phyloP scores from a whole-genome alignment of 2,888 invertebrate species.

The Mycalesis mineus region DNA sequence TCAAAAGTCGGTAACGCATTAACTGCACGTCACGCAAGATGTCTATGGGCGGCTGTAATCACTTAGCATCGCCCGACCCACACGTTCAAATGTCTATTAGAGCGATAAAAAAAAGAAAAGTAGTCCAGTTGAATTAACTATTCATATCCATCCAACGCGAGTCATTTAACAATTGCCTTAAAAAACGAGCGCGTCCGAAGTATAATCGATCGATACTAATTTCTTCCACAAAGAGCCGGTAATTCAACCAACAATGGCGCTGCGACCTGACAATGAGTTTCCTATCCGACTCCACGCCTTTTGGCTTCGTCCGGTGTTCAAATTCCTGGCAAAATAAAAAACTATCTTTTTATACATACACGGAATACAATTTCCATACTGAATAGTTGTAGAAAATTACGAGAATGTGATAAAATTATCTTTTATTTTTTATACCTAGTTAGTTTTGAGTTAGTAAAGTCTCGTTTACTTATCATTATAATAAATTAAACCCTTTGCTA shows the following conservation, averaged over 20 bases:
- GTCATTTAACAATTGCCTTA: neutral
- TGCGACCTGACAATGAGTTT: slow-evolving; percentile 30
- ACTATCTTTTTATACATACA: neutral
- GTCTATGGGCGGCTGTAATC: no score
- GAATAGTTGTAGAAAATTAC: neutral
- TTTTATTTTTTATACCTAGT: no score
- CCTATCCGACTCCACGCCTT: slow-evolving; percentile 26
- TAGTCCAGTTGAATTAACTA: no score
- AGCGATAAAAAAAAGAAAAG: no score
- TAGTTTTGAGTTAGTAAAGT: no score
- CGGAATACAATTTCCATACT: neutral
- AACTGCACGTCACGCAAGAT: no score
- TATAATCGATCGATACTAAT: slow-evolving; percentile 32
- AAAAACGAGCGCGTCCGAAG: neutral
- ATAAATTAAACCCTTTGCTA: no score
- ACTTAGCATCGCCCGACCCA: no score
- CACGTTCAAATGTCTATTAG: no score
- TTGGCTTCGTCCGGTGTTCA: neutral
- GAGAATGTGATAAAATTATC: no score
- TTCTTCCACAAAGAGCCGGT: slow-evolving; percentile 32
- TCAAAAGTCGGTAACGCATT: no score
- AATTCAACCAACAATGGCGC: slow-evolving; percentile 33
- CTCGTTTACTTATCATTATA: no score
- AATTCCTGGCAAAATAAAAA: slow-evolving; percentile 1
- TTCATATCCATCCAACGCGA: neutral